Conservation (phyloP, 2,113 vertebrate genomes). For the Verasper variegatus region DNA sequence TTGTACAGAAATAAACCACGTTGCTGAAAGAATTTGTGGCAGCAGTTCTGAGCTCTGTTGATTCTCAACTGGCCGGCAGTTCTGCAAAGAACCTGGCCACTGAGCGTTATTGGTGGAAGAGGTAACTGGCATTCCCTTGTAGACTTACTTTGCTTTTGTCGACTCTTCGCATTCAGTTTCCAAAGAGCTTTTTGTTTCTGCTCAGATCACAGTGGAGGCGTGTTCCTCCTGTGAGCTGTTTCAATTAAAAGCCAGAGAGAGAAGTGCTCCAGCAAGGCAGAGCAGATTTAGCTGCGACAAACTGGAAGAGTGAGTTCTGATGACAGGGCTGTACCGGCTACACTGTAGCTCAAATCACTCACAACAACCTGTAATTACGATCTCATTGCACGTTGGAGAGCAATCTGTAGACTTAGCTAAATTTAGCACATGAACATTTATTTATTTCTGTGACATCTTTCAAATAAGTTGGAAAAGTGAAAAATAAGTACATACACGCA, state of each 20-base stretch:
- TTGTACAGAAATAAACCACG: not conserved
- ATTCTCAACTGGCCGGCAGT: not conserved
- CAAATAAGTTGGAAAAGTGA: not conserved
- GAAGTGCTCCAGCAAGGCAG: constrained; percentile 24
- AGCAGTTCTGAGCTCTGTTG: not conserved
- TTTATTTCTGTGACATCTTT: not conserved
- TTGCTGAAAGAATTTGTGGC: not conserved
- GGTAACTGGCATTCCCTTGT: not conserved
- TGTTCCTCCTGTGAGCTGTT: constrained; percentile 27
- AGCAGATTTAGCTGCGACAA: constrained; percentile 42
- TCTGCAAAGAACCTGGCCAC: not conserved
- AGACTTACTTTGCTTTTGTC: not conserved
- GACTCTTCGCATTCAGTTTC: not conserved
- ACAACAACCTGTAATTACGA: constrained; percentile 49
- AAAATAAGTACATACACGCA: not conserved
- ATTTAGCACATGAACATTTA: not conserved
- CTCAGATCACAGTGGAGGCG: constrained; percentile 9
- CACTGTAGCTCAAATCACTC: constrained; percentile 15
- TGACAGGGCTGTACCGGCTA: constrained; percentile 28
- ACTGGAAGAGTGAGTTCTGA: constrained; percentile 57
- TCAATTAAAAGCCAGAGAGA: constrained; percentile 46
- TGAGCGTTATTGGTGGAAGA: no score
- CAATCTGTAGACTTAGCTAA: not conserved
- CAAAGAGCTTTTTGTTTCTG: constrained; percentile 5
- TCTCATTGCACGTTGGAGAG: not conserved